Conservation (phyloP, 2,113 vertebrate species). For the Xiphophorus couchianus region DNA sequence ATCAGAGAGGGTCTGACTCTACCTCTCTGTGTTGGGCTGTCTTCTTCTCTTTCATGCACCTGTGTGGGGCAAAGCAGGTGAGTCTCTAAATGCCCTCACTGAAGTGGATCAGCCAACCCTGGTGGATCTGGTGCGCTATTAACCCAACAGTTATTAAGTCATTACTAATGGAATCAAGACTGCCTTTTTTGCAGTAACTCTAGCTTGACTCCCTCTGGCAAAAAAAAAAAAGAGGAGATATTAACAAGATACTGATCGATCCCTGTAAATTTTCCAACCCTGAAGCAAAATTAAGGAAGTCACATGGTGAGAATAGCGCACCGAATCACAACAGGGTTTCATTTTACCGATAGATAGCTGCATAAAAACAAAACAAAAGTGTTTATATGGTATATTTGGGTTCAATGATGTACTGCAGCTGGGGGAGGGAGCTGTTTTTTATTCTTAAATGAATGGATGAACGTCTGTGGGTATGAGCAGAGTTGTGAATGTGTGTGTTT, state of each 20-base stretch:
- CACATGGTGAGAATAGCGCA: not conserved
- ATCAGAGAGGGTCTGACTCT: not conserved
- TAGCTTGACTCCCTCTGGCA: conserved; percentile 2
- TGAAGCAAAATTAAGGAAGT: not conserved
- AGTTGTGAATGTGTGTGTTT: conserved; percentile 21
- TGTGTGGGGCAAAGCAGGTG: conserved; percentile 62
- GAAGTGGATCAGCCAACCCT: conserved; percentile 58
- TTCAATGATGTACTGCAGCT: conserved; percentile 61
- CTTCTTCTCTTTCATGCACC: conserved; percentile 47
- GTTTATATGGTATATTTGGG: conserved; percentile 3
- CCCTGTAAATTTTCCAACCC: not conserved
- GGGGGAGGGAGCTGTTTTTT: conserved; percentile 30
- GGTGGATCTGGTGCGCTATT: conserved; percentile 38
- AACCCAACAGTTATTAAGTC: conserved; percentile 44
- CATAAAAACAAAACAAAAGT: conserved; percentile 11
- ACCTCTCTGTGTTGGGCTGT: not conserved
- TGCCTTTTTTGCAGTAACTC: conserved; percentile 16
- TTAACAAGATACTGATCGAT: conserved; percentile 39
- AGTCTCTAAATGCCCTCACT: conserved; percentile 21
- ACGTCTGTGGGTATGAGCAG: conserved; percentile 8
- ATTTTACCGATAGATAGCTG: conserved; percentile 2
- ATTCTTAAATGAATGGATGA: conserved; percentile 1
- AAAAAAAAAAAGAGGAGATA: not conserved
- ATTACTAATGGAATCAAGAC: conserved; percentile 46
- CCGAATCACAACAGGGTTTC: not conserved